phyloP scores from a whole-genome alignment of 2,113 vertebrate genomes.

The Ornithorhynchus anatinus region DNA sequence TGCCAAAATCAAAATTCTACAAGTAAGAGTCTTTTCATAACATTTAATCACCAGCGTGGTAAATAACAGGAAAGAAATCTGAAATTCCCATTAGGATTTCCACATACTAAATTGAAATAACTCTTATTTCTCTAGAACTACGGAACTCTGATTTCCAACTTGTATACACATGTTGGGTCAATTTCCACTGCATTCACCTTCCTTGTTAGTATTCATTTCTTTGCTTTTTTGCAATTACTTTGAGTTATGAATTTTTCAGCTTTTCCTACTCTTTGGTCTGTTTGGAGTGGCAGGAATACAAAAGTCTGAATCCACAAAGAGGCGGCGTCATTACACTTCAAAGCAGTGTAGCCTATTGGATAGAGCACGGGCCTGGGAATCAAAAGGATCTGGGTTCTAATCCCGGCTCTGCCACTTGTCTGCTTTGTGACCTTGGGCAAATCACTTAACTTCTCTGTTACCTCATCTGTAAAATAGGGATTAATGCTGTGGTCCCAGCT shows the following conservation, averaged over 20 bases:
- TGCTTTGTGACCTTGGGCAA: too few relatives aligned
- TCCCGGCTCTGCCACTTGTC: too few relatives aligned
- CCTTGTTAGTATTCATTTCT: neutral
- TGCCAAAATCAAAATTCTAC: too few relatives aligned
- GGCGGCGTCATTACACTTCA: neutral
- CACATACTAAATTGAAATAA: too few relatives aligned
- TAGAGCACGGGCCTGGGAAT: neutral
- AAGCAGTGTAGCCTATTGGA: neutral
- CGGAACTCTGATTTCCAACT: neutral
- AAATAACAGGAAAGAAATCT: too few relatives aligned
- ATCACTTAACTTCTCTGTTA: too few relatives aligned
- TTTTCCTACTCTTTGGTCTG: neutral
- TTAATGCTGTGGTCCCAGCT: too few relatives aligned
- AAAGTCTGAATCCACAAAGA: neutral
- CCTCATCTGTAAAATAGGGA: too few relatives aligned
- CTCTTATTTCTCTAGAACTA: fast-evolving
- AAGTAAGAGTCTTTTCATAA: too few relatives aligned
- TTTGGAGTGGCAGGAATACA: neutral
- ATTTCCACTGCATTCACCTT: conserved; percentile 11
- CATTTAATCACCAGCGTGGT: too few relatives aligned
- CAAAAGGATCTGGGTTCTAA: too few relatives aligned
- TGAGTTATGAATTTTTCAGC: neutral
- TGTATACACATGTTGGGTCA: neutral
- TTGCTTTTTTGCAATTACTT: neutral
- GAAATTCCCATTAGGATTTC: too few relatives aligned